Evolutionary conservation across 2,113 vertebrate species (phyloP), one percentile per base, ranked within the genome.

Genomic region (Bubo bubo): DNA sequence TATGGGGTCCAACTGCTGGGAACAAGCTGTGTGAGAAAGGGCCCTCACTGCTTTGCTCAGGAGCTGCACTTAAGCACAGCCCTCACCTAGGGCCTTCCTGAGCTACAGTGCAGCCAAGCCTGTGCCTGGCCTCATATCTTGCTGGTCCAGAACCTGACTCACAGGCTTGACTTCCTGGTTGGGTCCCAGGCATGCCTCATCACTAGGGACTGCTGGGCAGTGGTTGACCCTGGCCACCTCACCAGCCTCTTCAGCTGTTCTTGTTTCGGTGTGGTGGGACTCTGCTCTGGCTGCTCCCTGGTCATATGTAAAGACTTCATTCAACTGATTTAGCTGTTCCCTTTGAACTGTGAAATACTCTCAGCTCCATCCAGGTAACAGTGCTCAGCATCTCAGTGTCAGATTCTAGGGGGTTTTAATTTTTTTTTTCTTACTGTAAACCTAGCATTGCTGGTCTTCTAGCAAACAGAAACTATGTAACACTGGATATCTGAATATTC

Each of bases 1-100:
- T 8, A 7, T 0, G 0, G 45, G 32, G 24, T 41, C 28, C 5
- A 3, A 8, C 19, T n/a, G 37, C 49, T 47, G 27, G 37, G 13
- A 66, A 43, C 15, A 26, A 43, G 68, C 50, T 81, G 50, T 13
- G 27, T 52, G 43, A 80, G 50, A 32, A 70, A 34, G 27, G 15
- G 17, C 27, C 27, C 32, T 27, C 26, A 14, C 3, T 0, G 3
- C 17, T 37, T 59, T 43, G 27, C 41, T 71, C 14, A 41, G 41
- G n/a, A 71, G 30, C 53, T 67, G 45, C 22, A 27, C 12, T 11
- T 26, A 19, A 43, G 32, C 14, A 15, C 53, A 60, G 35, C 18
- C 37, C 27, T 82, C 45, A 20, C 37, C 27, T 37, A 53, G 32
- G 37, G 14, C 14, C 41, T 30, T 55, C n/a, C 49, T 35, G 14